Percentiles rank a stretch among this genome's conserved stretches.
Conservation (phyloP, 2,888 invertebrate species). For the Pristionchus exspectatus region DNA sequence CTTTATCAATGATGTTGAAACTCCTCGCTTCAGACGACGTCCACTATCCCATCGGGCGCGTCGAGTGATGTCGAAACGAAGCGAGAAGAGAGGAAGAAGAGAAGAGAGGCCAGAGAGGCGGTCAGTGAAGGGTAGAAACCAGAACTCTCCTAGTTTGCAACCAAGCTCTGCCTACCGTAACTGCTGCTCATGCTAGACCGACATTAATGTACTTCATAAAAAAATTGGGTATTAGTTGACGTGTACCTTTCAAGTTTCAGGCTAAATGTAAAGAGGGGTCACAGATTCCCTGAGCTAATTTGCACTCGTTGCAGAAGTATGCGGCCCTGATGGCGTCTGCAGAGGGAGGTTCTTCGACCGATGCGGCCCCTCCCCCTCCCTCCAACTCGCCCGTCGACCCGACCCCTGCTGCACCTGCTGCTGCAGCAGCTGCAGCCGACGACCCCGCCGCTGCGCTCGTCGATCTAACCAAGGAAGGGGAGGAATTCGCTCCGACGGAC, state of each 20-base stretch:
- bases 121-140: too few relatives aligned
- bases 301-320: too few relatives aligned
- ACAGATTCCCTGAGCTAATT: too few relatives aligned
- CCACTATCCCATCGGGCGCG: too few relatives aligned
- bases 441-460: neutral
- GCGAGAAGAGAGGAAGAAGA: neutral
- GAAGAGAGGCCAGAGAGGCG: neutral
- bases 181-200: too few relatives aligned
- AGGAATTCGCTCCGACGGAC: neutral
- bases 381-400: neutral
- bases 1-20: neutral
- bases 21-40: neutral
- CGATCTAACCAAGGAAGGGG: neutral
- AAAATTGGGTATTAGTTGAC: too few relatives aligned
- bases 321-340: too few relatives aligned
- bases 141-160: too few relatives aligned
- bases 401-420: neutral
- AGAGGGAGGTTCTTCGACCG: neutral
- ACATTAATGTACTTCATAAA: too few relatives aligned
- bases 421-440: neutral
- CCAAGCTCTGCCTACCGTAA: too few relatives aligned
- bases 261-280: too few relatives aligned
- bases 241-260: too few relatives aligned
- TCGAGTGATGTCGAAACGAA: neutral
- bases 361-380: neutral